Evolutionary conservation across 2,797 vertebrate species (phyloP).

Genomic region (Diplodus puntazzo): DNA sequence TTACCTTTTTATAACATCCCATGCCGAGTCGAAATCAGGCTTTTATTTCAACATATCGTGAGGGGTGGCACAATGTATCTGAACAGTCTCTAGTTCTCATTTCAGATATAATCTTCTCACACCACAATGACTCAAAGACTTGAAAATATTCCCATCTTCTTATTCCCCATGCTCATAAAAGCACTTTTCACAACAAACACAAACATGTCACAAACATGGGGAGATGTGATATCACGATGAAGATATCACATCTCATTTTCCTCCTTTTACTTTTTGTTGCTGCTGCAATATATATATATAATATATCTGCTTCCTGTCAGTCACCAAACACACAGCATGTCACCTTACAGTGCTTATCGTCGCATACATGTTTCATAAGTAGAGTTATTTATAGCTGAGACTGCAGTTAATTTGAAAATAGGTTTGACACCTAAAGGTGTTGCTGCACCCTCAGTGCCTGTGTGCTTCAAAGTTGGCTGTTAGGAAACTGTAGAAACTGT

Average conservation of each 20-base stretch:
- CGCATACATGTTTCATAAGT: not conserved
- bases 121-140: no score
- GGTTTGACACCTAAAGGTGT: constrained; percentile 20
- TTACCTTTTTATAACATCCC: not conserved
- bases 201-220: no score
- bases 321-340: not conserved
- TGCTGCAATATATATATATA: constrained; percentile 4
- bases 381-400: constrained; percentile 15
- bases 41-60: not conserved
- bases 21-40: not conserved
- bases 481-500: constrained; percentile 1
- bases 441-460: constrained; percentile 1
- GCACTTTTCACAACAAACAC: no score
- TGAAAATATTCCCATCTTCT: not conserved
- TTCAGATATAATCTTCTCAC: not conserved
- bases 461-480: constrained; percentile 8
- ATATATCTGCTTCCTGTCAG: not conserved
- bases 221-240: not conserved
- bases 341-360: not conserved
- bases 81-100: not conserved
- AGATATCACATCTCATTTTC: constrained; percentile 5
- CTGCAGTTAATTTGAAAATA: constrained; percentile 25
- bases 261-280: constrained; percentile 2
- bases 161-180: not conserved
- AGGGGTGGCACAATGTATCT: no score